Conservation (phyloP, 1,140 invertebrate species). For the Drosophila sucinea region DNA sequence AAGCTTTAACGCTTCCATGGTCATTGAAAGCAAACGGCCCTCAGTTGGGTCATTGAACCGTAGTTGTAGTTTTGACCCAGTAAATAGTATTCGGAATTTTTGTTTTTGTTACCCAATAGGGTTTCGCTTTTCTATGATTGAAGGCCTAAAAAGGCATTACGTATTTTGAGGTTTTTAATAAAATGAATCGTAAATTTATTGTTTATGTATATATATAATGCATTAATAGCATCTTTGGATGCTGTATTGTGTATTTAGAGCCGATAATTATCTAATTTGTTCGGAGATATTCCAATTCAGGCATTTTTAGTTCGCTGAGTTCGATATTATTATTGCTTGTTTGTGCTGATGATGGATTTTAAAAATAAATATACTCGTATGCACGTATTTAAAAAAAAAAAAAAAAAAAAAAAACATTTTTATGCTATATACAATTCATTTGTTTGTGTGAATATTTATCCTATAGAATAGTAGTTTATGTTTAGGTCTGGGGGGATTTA, state of each 20-base stretch:
- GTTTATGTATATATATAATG: neutral
- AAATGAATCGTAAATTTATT: slow-evolving; percentile 2
- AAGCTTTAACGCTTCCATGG: neutral
- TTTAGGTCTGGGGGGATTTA: neutral
- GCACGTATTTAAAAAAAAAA: neutral
- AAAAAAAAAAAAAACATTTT: neutral
- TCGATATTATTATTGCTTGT: slow-evolving; percentile 3
- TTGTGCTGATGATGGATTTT: neutral
- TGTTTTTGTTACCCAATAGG: neutral
- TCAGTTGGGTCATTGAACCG: neutral
- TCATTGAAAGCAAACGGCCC: slow-evolving; percentile 3
- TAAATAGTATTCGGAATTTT: neutral
- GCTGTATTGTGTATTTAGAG: neutral
- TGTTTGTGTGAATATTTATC: neutral
- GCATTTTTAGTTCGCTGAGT: slow-evolving; percentile 6
- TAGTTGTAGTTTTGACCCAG: slow-evolving; percentile 1
- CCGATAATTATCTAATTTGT: slow-evolving; percentile 3
- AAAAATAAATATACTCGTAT: neutral
- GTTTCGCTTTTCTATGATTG: neutral
- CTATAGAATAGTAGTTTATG: neutral
- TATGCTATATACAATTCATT: neutral
- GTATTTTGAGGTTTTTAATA: neutral
- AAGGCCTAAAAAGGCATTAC: neutral
- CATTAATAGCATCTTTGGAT: slow-evolving; percentile 1
- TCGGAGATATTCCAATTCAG: neutral